Evolutionary conservation across 2,797 vertebrate genomes (phyloP), one percentile per base, ranked within the genome.

Genomic region (Smutsia gigantea): DNA sequence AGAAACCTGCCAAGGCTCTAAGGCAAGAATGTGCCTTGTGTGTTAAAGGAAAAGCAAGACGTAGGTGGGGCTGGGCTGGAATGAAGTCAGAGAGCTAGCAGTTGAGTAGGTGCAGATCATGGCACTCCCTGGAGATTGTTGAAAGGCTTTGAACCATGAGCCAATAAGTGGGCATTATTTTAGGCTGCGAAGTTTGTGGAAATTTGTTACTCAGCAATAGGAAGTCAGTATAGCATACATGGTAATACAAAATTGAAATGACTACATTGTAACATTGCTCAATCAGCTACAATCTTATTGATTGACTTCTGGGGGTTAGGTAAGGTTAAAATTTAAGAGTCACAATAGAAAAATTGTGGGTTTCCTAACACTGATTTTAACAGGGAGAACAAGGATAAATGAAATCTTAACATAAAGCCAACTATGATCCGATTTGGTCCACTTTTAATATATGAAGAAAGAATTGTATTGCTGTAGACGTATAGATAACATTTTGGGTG

Each of bases 181-280:
- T 63, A 83, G 83, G 51, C 75, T 49, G 21, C 49, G 74, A 55
- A n/a, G 1, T 18, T 68, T 77, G 53, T 77, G 46, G 29, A 21
- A 57, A 27, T 90, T 64, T 78, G 31, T 93, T 83, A 49, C 63
- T 53, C 51, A 66, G 49, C 34, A 57, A 59, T 21, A 71, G 88
- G 74, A 91, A 84, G 78, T 31, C 57, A 77, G 39, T 19, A 71
- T 2, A 68, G 7, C 7, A 61, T 49, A 25, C 1, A 21, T 59
- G 25, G 63, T 85, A 85, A 94, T 61, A 92, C 55, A 77, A 77
- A 78, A 14, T 69, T 68, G 51, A 91, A 91, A 68, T 81, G 61
- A 86, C 29, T 78, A 51, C 14, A 42, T 69, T 66, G 19, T 72
- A 81, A 42, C 29, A 72, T 71, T 31, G 19, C 4, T 92, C 57